Evolutionary conservation across 2,888 invertebrate species (phyloP).

Genomic region (Salpingus planirostris): DNA sequence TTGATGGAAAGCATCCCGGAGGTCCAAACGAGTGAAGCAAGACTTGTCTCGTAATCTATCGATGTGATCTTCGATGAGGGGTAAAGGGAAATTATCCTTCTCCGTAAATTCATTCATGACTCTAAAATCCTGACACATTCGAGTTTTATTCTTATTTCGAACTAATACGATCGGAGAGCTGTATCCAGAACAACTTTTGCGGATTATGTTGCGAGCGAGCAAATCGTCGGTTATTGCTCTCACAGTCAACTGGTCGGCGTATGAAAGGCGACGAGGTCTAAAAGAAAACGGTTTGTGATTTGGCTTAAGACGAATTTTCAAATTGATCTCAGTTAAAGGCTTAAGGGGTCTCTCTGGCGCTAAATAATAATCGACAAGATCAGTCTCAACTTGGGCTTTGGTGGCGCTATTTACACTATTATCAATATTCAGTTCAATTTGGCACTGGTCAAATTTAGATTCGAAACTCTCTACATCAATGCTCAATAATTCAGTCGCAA

Average conservation of each 20-base stretch:
- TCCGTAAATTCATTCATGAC: conserved; percentile 4
- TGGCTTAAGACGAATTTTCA: neutral
- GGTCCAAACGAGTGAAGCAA: conserved; percentile 5
- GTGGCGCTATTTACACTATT: neutral
- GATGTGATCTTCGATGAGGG: conserved; percentile 5
- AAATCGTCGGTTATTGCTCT: conserved; percentile 1
- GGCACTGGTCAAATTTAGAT: neutral
- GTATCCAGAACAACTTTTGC: conserved; percentile 4
- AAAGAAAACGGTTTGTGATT: neutral
- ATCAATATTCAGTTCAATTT: neutral
- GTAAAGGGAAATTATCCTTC: conserved; percentile 4
- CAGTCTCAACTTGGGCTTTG: neutral
- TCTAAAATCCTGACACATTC: conserved; percentile 1
- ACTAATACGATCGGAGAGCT: conserved; percentile 6
- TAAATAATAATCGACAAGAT: neutral
- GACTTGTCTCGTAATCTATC: conserved; percentile 2
- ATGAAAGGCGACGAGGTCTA: neutral
- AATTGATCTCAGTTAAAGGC: neutral
- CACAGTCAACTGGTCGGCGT: conserved; percentile 1
- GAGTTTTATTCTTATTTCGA: conserved; percentile 4
- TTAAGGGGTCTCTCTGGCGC: neutral
- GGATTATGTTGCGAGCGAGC: conserved; percentile 1
- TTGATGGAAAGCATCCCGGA: conserved; percentile 4
- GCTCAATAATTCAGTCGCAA: neutral
- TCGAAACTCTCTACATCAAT: neutral